Conservation (phyloP, 2,113 vertebrate genomes). For the Mormyrus lacerda region DNA sequence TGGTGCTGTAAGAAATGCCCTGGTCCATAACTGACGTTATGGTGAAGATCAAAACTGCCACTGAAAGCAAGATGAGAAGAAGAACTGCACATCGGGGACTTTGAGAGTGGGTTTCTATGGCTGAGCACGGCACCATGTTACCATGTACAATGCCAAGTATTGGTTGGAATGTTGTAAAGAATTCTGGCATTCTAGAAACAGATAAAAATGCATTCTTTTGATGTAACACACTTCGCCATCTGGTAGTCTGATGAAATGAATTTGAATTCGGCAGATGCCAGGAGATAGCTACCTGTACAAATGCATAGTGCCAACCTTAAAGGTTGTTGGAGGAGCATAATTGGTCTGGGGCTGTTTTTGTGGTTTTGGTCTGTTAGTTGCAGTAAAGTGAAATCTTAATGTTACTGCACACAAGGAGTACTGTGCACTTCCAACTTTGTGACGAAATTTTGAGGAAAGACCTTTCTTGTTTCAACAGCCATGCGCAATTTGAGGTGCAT, state of each 20-base stretch:
- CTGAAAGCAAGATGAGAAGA: not conserved
- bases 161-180: not conserved
- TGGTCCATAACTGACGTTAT: not conserved
- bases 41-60: not conserved
- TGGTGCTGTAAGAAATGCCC: not conserved
- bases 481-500: not conserved
- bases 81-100: not conserved
- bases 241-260: not conserved
- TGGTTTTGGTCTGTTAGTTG: not conserved
- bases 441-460: not conserved
- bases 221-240: not conserved
- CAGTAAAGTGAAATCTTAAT: not conserved
- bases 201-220: not conserved
- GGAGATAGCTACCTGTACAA: not conserved
- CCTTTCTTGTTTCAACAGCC: not conserved
- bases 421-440: not conserved
- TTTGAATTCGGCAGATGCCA: not conserved
- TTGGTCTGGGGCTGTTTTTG: not conserved
- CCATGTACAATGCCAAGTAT: not conserved
- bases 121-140: not conserved
- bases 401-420: not conserved
- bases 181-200: not conserved
- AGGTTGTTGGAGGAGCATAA: not conserved
- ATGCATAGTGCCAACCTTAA: not conserved
- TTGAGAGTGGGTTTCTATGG: not conserved